Evolutionary conservation across 2,888 invertebrate species (phyloP).

Genomic region (Drosophila macrospina): DNA sequence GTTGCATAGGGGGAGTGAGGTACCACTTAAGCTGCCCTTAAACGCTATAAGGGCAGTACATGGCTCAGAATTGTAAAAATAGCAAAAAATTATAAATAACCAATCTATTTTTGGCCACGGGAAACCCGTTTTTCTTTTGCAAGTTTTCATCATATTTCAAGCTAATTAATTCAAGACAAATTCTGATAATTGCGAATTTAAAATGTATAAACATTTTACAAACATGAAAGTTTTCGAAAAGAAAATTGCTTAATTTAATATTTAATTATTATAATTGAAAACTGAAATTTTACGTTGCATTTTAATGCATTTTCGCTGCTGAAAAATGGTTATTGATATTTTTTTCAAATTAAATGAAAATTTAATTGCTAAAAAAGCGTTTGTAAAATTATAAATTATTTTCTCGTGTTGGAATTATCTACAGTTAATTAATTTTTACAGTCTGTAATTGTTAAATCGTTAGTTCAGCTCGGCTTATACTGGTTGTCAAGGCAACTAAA

Average conservation of each 20-base stretch:
- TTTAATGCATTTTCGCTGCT: neutral
- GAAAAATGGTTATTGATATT: neutral
- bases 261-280: neutral
- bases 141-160: neutral
- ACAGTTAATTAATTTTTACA: conserved; percentile 20
- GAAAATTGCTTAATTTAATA: too few species aligned
- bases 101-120: conserved; percentile 35
- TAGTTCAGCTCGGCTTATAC: conserved; percentile 11
- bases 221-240: too few species aligned
- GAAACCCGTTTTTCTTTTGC: too few species aligned
- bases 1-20: neutral
- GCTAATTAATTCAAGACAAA: neutral
- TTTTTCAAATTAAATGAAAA: conserved; percentile 17
- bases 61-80: conserved; percentile 1
- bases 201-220: neutral
- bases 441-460: conserved; percentile 1
- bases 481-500: conserved; percentile 19
- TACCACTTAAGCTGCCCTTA: conserved; percentile 18
- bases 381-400: conserved; percentile 7
- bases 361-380: conserved; percentile 20
- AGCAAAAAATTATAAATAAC: conserved; percentile 34
- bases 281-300: neutral
- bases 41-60: conserved; percentile 9
- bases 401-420: conserved; percentile 1
- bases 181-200: neutral